Percentiles rank a stretch among this genome's conserved stretches.
Evolutionary conservation across 2,888 invertebrate species (phyloP).

Genomic region (Tryphoninae sp.): DNA sequence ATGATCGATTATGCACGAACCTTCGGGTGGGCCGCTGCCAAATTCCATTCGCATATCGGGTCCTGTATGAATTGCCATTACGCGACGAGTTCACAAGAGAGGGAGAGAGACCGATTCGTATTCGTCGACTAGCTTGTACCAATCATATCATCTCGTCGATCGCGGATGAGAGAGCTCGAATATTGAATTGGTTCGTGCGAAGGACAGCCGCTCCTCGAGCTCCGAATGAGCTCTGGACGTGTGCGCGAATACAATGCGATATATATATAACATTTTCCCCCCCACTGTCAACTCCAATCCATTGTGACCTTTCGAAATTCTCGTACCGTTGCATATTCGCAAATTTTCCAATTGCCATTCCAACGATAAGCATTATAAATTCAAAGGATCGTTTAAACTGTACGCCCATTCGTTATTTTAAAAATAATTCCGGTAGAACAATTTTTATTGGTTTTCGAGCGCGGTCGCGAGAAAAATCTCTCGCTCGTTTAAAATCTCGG

Average conservation of each 20-base stretch:
- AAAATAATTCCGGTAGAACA: no score
- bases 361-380: no score
- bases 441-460: not conserved
- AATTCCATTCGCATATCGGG: constrained; percentile 50
- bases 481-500: not conserved
- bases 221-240: constrained; percentile 27
- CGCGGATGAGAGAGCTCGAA: not conserved
- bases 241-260: not conserved
- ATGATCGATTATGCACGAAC: constrained; percentile 62
- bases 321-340: no score
- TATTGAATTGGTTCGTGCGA: constrained; percentile 32
- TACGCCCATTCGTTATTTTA: not conserved
- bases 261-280: not conserved
- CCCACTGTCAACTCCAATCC: no score
- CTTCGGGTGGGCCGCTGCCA: constrained; percentile 55
- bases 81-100: constrained; percentile 18
- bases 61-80: constrained; percentile 48
- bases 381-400: not conserved
- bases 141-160: constrained; percentile 51
- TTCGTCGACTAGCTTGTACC: constrained; percentile 38
- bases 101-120: constrained; percentile 13
- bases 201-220: not conserved
- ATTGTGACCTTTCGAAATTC: no score
- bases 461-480: not conserved
- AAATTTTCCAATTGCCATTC: no score